These are phyloP conservation scores for Heliconius eleuchia DNA, from an alignment of 1,140 invertebrate species.

Conservation along the genomic window DNA sequence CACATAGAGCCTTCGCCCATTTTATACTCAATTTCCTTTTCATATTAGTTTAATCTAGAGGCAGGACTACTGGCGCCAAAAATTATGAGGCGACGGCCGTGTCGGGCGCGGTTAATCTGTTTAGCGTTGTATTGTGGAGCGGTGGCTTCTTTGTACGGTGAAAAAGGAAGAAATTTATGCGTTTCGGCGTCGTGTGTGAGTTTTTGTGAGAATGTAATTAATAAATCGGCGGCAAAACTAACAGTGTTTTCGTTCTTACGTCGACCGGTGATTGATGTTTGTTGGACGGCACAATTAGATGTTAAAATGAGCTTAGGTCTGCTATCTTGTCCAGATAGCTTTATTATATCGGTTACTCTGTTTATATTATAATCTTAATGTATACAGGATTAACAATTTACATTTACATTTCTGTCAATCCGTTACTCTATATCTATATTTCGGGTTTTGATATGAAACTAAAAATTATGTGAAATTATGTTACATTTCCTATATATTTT, in stretches of 20 bases:
- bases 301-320: slow-evolving; percentile 32
- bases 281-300: slow-evolving; percentile 59
- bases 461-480: background rate
- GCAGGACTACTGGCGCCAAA: slow-evolving; percentile 81
- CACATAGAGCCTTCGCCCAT: slow-evolving; percentile 74
- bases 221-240: slow-evolving; percentile 83
- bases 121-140: slow-evolving; percentile 75
- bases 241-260: slow-evolving; percentile 80
- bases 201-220: slow-evolving; percentile 82
- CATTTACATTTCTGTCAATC: background rate
- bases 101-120: slow-evolving; percentile 74
- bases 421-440: too few species aligned
- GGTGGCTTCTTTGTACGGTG: slow-evolving; percentile 75
- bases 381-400: too few species aligned
- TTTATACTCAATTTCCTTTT: slow-evolving; percentile 81
- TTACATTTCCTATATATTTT: background rate
- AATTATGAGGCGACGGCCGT: slow-evolving; percentile 78
- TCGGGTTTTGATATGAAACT: background rate
- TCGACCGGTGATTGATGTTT: slow-evolving; percentile 68
- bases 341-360: slow-evolving; percentile 6
- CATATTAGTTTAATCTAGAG: slow-evolving; percentile 81
- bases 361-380: too few species aligned
- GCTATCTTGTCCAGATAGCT: slow-evolving; percentile 5
- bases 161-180: slow-evolving; percentile 81
- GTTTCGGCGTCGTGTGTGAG: slow-evolving; percentile 75